phyloP scores from a whole-genome alignment of 2,888 invertebrate genomes.

The Petrophora chlorosata region DNA sequence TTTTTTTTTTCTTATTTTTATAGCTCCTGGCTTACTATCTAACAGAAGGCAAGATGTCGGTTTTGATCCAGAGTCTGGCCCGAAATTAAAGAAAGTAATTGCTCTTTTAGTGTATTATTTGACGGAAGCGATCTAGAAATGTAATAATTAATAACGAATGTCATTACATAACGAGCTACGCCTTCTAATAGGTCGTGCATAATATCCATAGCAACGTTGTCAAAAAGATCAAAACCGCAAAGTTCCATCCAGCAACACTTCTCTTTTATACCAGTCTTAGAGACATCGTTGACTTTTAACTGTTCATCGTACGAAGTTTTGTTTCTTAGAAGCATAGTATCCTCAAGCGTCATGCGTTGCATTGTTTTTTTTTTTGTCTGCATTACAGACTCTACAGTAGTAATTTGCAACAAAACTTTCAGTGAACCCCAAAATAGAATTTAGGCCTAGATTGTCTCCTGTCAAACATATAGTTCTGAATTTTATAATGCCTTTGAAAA shows the following conservation, averaged over 20 bases:
- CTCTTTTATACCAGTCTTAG: neutral
- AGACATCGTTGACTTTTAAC: neutral
- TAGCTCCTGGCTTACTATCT: too few relatives aligned
- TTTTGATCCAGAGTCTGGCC: neutral
- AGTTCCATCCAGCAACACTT: neutral
- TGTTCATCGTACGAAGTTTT: neutral
- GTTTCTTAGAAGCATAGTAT: neutral
- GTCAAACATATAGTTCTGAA: neutral
- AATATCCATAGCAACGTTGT: neutral
- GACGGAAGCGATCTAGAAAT: neutral
- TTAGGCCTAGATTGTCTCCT: neutral
- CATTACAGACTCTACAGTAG: neutral
- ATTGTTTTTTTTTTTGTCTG: neutral
- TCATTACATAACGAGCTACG: neutral
- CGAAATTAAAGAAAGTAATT: neutral
- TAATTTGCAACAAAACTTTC: neutral
- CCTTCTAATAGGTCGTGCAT: neutral
- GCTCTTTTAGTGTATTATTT: neutral
- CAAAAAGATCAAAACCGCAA: neutral
- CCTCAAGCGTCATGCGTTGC: neutral
- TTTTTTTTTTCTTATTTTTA: too few relatives aligned
- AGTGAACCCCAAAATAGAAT: neutral
- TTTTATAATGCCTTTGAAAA: neutral
- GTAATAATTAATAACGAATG: neutral
- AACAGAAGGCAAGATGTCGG: neutral